These are phyloP conservation scores for Scaptomyza parva DNA, from an alignment of 2,888 invertebrate species.

Conservation along the genomic window DNA sequence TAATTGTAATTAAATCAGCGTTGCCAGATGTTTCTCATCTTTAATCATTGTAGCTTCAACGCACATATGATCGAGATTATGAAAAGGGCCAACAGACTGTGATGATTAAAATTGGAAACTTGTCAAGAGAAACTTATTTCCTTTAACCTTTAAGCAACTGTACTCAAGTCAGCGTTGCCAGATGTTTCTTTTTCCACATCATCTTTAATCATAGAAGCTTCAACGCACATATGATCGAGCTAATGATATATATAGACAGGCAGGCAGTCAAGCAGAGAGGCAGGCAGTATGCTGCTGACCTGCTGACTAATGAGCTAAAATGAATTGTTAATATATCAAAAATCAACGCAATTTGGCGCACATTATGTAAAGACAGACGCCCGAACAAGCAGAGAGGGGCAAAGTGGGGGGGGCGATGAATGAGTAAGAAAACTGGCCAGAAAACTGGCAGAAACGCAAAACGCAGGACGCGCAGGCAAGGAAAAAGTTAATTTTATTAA, in stretches of 20 bases:
- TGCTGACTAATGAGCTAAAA: conserved; percentile 76
- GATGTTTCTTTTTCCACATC: background rate
- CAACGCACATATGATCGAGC: conserved; percentile 38
- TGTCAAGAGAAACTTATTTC: too few relatives aligned
- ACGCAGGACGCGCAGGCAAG: conserved; percentile 37
- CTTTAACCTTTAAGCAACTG: too few relatives aligned
- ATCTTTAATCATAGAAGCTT: conserved; percentile 46
- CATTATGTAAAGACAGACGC: conserved; percentile 66
- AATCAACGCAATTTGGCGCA: conserved; percentile 76
- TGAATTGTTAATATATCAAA: conserved; percentile 78
- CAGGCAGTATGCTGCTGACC: conserved; percentile 63
- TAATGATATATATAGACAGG: conserved; percentile 71
- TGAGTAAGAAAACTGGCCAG: background rate
- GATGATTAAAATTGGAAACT: too few relatives aligned
- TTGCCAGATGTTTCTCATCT: conserved; percentile 24
- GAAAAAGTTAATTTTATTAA: conserved; percentile 79
- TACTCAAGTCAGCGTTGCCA: background rate
- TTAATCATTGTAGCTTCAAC: conserved; percentile 36
- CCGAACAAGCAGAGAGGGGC: background rate
- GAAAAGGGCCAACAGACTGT: too few relatives aligned
- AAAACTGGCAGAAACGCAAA: conserved; percentile 7
- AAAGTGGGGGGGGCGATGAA: background rate
- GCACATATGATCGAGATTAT: conserved; percentile 54
- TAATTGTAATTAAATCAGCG: too few relatives aligned
- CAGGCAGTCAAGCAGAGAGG: too few relatives aligned